These are phyloP conservation scores for Erethizon dorsatum DNA, from an alignment of 2,797 vertebrate species.

Conservation along the genomic window DNA sequence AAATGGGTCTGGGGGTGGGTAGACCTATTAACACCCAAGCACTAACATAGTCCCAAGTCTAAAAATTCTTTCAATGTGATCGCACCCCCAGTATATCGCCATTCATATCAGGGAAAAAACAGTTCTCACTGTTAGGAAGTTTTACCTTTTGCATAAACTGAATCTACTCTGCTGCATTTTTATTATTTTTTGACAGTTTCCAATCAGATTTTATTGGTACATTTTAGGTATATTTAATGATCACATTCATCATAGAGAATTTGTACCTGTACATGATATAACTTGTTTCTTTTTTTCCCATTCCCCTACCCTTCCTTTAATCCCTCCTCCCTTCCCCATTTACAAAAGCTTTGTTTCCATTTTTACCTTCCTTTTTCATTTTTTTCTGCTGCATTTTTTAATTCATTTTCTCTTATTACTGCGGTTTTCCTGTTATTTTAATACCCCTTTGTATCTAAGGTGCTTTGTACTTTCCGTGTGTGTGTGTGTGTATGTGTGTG, in stretches of 20 bases:
- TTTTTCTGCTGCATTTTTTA: conserved; percentile 37
- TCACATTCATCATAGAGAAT: neutral
- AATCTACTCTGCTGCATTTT: conserved; percentile 33
- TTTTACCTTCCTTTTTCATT: neutral
- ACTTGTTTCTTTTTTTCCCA: neutral
- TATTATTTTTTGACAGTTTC: neutral
- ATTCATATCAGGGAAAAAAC: neutral
- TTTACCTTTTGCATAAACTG: conserved; percentile 45
- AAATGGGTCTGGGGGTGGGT: neutral
- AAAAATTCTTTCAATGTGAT: neutral
- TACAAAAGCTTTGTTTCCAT: neutral
- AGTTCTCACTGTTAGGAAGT: neutral
- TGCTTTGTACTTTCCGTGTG: neutral
- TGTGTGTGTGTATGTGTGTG: neutral
- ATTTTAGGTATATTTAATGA: neutral
- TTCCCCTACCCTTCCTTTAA: neutral
- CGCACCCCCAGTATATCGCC: neutral
- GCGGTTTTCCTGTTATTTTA: conserved; percentile 37
- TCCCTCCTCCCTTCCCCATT: neutral
- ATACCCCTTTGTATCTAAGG: neutral
- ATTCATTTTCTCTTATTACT: conserved; percentile 51
- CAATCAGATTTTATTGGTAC: neutral
- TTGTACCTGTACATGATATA: neutral
- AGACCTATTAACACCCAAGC: neutral
- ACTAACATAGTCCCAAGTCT: neutral